phyloP scores from a whole-genome alignment of 1,140 invertebrate species.

The Geopemphigus sp. region DNA sequence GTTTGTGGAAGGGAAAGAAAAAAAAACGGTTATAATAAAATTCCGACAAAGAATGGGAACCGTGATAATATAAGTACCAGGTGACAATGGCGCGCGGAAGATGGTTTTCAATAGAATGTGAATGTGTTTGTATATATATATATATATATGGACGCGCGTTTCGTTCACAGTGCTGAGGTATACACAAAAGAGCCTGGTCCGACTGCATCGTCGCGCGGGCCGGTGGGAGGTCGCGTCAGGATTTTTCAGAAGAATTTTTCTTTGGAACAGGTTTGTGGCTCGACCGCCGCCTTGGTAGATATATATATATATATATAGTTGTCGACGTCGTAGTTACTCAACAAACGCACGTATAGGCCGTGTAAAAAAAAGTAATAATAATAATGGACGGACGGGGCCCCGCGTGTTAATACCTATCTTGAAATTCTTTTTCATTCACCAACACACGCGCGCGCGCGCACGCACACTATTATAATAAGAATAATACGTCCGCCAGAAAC shows the following conservation, averaged over 20 bases:
- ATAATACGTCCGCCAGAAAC: not conserved
- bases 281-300: not conserved
- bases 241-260: slow-evolving; percentile 49
- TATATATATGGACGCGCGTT: not conserved
- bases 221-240: slow-evolving; percentile 45
- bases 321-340: slow-evolving; percentile 26
- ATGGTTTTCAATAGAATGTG: slow-evolving; percentile 47
- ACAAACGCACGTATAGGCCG: slow-evolving; percentile 39
- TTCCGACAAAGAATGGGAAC: slow-evolving; percentile 49
- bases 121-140: too few species aligned
- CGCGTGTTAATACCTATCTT: not conserved
- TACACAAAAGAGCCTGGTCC: slow-evolving; percentile 30
- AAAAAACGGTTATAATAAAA: slow-evolving; percentile 50
- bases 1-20: not conserved
- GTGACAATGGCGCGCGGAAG: slow-evolving; percentile 46
- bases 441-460: not conserved
- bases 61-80: slow-evolving; percentile 46
- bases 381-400: slow-evolving; percentile 26
- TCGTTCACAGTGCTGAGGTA: not conserved
- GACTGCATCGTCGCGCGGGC: not conserved
- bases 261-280: slow-evolving; percentile 45
- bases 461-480: not conserved
- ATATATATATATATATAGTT: too few species aligned
- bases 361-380: slow-evolving; percentile 42
- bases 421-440: slow-evolving; percentile 40